phyloP scores from a whole-genome alignment of 2,113 vertebrate genomes.

The Gracilinanus agilis region DNA sequence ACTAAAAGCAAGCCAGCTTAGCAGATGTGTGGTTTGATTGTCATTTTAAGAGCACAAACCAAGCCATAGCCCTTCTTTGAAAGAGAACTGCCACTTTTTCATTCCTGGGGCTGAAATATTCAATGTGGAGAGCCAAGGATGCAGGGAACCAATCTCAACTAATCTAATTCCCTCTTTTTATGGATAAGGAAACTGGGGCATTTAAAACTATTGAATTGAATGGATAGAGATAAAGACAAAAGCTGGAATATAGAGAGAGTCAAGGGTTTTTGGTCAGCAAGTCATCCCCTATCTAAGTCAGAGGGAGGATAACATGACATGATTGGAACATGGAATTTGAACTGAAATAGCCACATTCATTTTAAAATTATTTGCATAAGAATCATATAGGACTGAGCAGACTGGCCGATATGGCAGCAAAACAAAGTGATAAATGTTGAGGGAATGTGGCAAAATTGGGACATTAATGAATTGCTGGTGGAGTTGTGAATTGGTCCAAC shows the following conservation, averaged over 20 bases:
- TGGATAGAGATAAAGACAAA: not conserved
- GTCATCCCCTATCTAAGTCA: not conserved
- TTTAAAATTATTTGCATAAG: not conserved
- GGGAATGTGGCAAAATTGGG: too few relatives aligned
- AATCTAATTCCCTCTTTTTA: not conserved
- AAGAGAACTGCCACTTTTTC: not conserved
- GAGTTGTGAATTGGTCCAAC: too few relatives aligned
- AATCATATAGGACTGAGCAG: not conserved
- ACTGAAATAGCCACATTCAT: not conserved
- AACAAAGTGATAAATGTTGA: too few relatives aligned
- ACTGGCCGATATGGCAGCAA: too few relatives aligned
- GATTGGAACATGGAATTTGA: not conserved
- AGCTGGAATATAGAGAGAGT: not conserved
- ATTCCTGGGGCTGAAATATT: not conserved
- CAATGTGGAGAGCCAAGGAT: not conserved
- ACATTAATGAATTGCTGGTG: too few relatives aligned
- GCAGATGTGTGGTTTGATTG: conserved; percentile 35
- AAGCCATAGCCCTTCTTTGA: not conserved
- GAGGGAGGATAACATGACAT: not conserved
- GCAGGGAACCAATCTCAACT: not conserved
- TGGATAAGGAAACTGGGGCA: not conserved
- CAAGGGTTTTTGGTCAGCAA: not conserved
- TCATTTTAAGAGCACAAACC: conserved; percentile 22
- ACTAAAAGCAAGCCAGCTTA: not conserved
- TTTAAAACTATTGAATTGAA: not conserved